Evolutionary conservation across 2,888 invertebrate genomes (phyloP), one percentile per base, ranked within the genome.

Genomic region (Trichacis sp.): DNA sequence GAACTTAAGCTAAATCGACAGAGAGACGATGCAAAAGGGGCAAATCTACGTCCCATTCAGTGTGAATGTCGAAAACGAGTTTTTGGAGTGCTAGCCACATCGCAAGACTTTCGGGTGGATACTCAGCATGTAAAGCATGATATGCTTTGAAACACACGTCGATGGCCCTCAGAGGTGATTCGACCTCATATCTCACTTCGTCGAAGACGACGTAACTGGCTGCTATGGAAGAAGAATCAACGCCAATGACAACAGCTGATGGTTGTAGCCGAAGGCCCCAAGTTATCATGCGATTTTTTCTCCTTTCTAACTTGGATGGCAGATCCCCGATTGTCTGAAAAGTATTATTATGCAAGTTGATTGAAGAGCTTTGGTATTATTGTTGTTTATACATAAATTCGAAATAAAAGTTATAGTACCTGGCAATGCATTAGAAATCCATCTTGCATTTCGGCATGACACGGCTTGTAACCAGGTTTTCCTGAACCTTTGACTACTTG

Each of bases 401-500:
- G 24, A 24, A 24, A 24, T 24, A 5, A 24, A 5, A 24, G 24
- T 24, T 24, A 24, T 24, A 36, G 3, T 12, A 36, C 36, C 36
- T 36, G 36, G 12, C 36, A 36, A 12, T n/a, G 12, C 12, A 36
- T 36, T 9, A 36, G n/a, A n/a, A 36, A 36, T 12, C n/a, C 36
- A 36, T 36, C n/a, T 36, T 36, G 36, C 36, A 36, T 36, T 36
- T 36, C 36, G 12, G 36, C n/a, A 12, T 36, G 36, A 36, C 36
- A n/a, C 12, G 36, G 36, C 12, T 36, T 36, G 36, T n/a, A 36
- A 4, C 12, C 24, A 24, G 24, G n/a, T 36, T 36, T 12, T 36
- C 12, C 12, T 36, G 36, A 12, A 12, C 36, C 36, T 36, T 12
- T 36, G 9, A 36, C 12, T 2, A 36, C n/a, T 9, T 36, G 12